Evolutionary conservation across 2,797 vertebrate species (phyloP).

Genomic region (Sebastes vulpes): DNA sequence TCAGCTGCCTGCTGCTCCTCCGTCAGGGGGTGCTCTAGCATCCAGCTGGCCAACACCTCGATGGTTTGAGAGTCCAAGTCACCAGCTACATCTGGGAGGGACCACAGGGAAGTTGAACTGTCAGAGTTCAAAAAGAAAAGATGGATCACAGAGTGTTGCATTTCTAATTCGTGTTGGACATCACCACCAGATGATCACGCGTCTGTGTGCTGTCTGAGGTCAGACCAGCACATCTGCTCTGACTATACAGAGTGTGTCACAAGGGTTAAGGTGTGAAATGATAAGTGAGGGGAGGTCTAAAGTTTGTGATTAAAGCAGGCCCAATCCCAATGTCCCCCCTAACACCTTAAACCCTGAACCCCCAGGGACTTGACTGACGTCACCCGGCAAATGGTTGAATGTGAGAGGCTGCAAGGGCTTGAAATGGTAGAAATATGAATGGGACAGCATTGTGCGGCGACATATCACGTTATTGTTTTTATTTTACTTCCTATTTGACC

Average conservation of each 20-base stretch:
- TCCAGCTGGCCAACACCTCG: conserved; percentile 89
- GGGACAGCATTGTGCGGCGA: too few relatives aligned
- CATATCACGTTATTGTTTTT: too few relatives aligned
- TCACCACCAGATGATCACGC: conserved; percentile 25
- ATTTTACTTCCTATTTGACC: too few relatives aligned
- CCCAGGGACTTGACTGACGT: too few relatives aligned
- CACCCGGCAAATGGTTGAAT: too few relatives aligned
- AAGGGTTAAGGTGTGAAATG: background rate
- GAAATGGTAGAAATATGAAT: too few relatives aligned
- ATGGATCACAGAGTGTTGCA: conserved; percentile 22
- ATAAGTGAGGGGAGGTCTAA: background rate
- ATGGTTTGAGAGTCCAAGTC: conserved; percentile 87
- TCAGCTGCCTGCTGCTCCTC: conserved; percentile 82
- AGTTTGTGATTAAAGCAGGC: background rate
- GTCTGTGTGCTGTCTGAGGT: background rate
- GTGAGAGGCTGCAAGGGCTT: too few relatives aligned
- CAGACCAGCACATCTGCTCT: conserved; percentile 26
- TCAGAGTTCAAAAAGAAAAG: conserved; percentile 55
- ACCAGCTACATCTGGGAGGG: conserved; percentile 83
- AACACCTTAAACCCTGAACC: too few relatives aligned
- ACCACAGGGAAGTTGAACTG: conserved; percentile 53
- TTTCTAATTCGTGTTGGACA: conserved; percentile 29
- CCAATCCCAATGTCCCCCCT: background rate
- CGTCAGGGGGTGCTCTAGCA: conserved; percentile 87
- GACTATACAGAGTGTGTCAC: background rate